phyloP scores from a whole-genome alignment of 2,113 vertebrate genomes.

The Lanius ludovicianus region DNA sequence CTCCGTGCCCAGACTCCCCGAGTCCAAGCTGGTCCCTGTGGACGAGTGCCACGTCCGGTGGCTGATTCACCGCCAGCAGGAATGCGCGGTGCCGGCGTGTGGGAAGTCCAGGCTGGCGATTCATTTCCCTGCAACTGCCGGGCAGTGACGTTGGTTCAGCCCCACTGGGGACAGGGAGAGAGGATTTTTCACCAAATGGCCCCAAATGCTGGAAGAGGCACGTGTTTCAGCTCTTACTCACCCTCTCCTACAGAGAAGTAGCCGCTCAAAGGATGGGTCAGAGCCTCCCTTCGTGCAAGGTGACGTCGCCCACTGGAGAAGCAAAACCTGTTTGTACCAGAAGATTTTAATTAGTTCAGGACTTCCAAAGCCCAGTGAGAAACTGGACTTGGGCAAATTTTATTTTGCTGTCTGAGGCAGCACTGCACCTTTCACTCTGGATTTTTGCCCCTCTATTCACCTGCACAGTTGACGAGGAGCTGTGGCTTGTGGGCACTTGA shows the following conservation, averaged over 20 bases:
- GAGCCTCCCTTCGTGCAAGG: not conserved
- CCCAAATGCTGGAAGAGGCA: not conserved
- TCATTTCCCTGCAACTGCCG: not conserved
- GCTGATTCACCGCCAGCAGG: not conserved
- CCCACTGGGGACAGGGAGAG: not conserved
- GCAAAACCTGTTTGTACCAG: not conserved
- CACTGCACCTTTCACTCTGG: not conserved
- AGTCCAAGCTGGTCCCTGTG: not conserved
- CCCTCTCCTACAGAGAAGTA: not conserved
- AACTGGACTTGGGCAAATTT: not conserved
- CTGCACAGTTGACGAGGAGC: not conserved
- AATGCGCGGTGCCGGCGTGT: not conserved
- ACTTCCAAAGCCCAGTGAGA: not conserved
- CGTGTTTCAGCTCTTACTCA: not conserved
- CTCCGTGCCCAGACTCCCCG: not conserved
- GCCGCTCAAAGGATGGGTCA: not conserved
- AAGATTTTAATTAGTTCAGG: not conserved
- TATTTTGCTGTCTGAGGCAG: not conserved
- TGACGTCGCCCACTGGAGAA: fast-evolving
- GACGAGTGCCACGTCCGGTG: not conserved
- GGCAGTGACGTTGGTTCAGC: not conserved
- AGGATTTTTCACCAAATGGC: not conserved
- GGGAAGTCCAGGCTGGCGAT: not conserved
- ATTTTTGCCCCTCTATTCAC: not conserved
- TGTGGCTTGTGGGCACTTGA: not conserved